phyloP scores from a whole-genome alignment of 64 coral and sea anemone species.

The Acropora yongei region DNA sequence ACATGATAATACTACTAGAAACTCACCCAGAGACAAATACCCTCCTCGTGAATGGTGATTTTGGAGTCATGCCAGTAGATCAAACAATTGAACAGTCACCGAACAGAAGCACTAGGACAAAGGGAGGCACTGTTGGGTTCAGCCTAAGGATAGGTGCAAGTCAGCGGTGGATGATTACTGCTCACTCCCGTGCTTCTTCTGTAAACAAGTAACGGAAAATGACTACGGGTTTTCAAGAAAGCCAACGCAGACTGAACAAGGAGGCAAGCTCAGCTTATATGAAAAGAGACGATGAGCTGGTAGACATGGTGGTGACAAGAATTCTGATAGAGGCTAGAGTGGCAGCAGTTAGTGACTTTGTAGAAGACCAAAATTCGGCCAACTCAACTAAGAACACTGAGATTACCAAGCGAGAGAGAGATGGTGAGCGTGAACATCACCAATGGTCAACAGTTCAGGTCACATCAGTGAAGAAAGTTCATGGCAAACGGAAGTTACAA shows the following conservation, averaged over 20 bases:
- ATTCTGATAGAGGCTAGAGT: constrained; percentile 40
- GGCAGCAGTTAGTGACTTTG: constrained; percentile 42
- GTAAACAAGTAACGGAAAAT: too few species aligned
- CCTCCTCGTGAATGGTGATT: constrained; percentile 64
- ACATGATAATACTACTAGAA: constrained; percentile 18
- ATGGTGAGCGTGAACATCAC: constrained; percentile 9
- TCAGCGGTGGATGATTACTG: too few species aligned
- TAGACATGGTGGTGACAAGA: constrained; percentile 39
- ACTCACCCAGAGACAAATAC: constrained; percentile 73
- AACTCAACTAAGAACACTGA: too few species aligned
- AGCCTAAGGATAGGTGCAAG: too few species aligned
- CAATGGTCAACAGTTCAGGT: constrained; percentile 40
- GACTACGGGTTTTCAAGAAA: too few species aligned
- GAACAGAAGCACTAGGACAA: constrained; percentile 56
- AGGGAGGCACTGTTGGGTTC: too few species aligned
- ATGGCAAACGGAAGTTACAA: constrained; percentile 41
- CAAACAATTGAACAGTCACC: constrained; percentile 76
- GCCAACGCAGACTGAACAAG: too few species aligned
- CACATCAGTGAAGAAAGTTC: constrained; percentile 63
- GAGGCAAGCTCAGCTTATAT: too few species aligned
- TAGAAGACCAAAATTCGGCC: constrained; percentile 24
- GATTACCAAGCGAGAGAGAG: too few species aligned
- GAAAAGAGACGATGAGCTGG: neutral
- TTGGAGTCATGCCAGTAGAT: constrained; percentile 71
- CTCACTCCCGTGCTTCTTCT: too few species aligned